These are phyloP conservation scores for Podiceps cristatus DNA, from an alignment of 2,113 vertebrate species.

Conservation along the genomic window DNA sequence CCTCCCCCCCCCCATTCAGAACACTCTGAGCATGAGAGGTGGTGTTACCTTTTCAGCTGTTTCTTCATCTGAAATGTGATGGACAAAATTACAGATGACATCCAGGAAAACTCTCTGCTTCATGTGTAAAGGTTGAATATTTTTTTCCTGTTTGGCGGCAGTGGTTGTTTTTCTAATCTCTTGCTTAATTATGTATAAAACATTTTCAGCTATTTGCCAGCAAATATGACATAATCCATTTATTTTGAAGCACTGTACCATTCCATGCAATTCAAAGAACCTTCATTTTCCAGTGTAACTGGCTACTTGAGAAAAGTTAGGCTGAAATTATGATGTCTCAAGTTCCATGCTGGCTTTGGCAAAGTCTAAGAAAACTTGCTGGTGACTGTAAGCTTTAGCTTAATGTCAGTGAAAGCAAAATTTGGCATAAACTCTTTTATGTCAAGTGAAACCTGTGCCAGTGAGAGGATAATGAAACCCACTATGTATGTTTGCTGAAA, in stretches of 20 bases:
- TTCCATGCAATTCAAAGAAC: not conserved
- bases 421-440: not conserved
- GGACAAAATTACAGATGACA: not conserved
- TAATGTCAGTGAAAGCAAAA: not conserved
- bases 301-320: not conserved
- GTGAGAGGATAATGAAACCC: not conserved
- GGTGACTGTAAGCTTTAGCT: not conserved
- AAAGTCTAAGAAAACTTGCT: not conserved
- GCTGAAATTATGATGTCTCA: not conserved
- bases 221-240: conserved; percentile 19
- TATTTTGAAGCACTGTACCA: not conserved
- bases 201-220: not conserved
- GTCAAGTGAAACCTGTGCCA: not conserved
- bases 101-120: not conserved
- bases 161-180: not conserved
- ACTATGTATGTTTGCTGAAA: not conserved
- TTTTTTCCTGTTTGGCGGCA: not conserved
- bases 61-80: not conserved
- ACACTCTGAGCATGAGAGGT: not conserved
- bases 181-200: not conserved
- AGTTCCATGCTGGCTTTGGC: conserved; percentile 4
- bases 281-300: not conserved
- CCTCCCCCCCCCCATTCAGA: not conserved
- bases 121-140: not conserved
- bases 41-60: not conserved